Evolutionary conservation across 2,797 vertebrate genomes (phyloP), one percentile per base, ranked within the genome.

Genomic region (Coregonus sp.): DNA sequence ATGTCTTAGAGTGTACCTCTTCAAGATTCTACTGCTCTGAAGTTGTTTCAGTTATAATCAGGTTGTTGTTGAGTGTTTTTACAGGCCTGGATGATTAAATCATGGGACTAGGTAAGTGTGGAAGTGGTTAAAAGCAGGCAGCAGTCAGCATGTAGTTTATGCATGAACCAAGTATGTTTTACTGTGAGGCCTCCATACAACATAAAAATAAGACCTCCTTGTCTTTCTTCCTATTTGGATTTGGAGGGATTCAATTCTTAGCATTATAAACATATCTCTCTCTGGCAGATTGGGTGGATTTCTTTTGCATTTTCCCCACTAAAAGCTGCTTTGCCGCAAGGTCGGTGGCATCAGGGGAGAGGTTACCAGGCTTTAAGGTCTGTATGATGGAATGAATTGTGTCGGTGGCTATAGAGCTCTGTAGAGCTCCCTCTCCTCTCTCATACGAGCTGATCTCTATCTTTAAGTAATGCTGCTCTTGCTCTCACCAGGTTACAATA

Each of bases 401-500:
- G 75, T 59, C 31, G 61, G 70, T 63, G 35, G 79, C 81, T 78
- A 77, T 31, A n/a, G 63, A 68, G 79, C 9, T 47, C 79, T 80
- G 74, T 20, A 37, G 79, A 63, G 59, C n/a, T 63, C 59, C 20
- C 25, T 11, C 79, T 79, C 65, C 75, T 80, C 76, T 54, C 79
- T 52, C 71, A 18, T 68, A 29, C 83, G 72, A 37, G 52, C n/a
- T 31, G 63, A 65, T 33, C 20, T 25, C 37, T 31, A 5, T 31
- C 31, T 65, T 61, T 73, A 81, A 73, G 76, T 83, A 50, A 66
- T 83, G 70, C 77, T 75, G 73, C 80, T 74, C 85, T 88, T 86
- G 82, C 84, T 87, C 84, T 87, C 78, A 75, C 77, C 75, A 35
- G 78, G 71, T 88, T 88, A 84, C 59, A 75, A 80, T 54, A 77